Evolutionary conservation across 2,888 invertebrate species (phyloP), one percentile per base, ranked within the genome.

Genomic region (Drosophila subquinaria): DNA sequence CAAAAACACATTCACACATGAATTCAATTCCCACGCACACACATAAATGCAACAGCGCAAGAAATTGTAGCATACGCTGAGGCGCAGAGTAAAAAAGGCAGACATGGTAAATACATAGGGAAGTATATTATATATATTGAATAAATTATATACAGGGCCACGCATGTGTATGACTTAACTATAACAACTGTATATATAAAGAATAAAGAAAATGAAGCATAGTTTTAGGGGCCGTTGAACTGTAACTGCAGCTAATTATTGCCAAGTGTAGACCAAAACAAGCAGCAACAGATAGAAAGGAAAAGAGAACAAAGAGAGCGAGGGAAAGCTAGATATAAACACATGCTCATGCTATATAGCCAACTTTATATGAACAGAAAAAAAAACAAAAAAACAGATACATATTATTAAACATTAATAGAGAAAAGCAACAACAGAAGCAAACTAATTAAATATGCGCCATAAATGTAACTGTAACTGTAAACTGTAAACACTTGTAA

Each of bases 221-320:
- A 78, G 76, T 76, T 64, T 67, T 64, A 66, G 69, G 73, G 51
- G 60, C 35, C 73, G 65, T 77, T 73, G 13, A 47, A 36, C 23
- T 47, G 62, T 69, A 79, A 55, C 61, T 76, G 70, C 61, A 65
- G 79, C 76, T 72, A 67, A 78, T 57, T 56, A 53, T 62, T 64
- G 77, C 76, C 78, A 79, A 80, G 76, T 68, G 67, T 60, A 76
- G 79, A 79, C 79, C 79, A 79, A 78, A 73, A 63, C 35, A 52
- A 62, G 27, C 47, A 56, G 38, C 42, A 53, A 45, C 45, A 55
- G 42, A 59, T 11, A 56, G 23, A 60, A 15, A 51, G 8, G 20
- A 4, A 61, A 27, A 35, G 1, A 61, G 38, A 38, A 69, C 9
- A 36, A 11, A 36, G 35, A 59, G 27, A 50, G n/a, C 13, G 13